phyloP scores from a whole-genome alignment of 2,797 vertebrate genomes.

The Manis crassicaudata region DNA sequence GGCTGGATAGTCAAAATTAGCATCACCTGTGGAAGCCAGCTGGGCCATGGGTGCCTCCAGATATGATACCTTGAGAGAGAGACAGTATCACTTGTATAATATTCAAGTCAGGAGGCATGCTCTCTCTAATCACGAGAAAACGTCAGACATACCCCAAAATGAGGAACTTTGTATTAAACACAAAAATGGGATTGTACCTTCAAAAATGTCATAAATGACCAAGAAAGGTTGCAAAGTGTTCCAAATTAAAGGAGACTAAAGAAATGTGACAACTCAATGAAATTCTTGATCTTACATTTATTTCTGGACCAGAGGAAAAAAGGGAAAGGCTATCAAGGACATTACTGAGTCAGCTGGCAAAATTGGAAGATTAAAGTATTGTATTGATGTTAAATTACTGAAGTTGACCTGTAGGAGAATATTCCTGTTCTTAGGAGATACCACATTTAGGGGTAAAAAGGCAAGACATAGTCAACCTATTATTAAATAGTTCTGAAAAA shows the following conservation, averaged over 20 bases:
- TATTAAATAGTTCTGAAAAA: constrained; percentile 14
- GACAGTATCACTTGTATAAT: not conserved
- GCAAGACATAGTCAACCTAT: not conserved
- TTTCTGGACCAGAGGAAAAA: not conserved
- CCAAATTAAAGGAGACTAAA: constrained; percentile 28
- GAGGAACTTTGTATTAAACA: not conserved
- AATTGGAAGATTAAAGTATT: not conserved
- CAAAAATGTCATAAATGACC: constrained; percentile 10
- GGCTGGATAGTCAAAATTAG: not conserved
- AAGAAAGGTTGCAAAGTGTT: not conserved
- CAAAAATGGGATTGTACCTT: not conserved
- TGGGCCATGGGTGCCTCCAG: not conserved
- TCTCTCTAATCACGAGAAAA: not conserved
- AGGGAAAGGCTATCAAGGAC: not conserved
- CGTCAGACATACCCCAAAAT: not conserved
- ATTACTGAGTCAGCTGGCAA: not conserved
- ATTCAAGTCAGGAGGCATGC: not conserved
- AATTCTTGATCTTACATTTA: not conserved
- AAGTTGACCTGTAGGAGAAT: constrained; percentile 13
- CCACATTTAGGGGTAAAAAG: not conserved
- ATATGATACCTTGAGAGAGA: not conserved
- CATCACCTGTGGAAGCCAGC: not conserved
- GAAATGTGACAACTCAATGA: not conserved
- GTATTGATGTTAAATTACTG: not conserved
- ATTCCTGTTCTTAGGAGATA: constrained; percentile 6